Evolutionary conservation across 2,888 invertebrate genomes (phyloP).

Genomic region (Noctua fimbriata): DNA sequence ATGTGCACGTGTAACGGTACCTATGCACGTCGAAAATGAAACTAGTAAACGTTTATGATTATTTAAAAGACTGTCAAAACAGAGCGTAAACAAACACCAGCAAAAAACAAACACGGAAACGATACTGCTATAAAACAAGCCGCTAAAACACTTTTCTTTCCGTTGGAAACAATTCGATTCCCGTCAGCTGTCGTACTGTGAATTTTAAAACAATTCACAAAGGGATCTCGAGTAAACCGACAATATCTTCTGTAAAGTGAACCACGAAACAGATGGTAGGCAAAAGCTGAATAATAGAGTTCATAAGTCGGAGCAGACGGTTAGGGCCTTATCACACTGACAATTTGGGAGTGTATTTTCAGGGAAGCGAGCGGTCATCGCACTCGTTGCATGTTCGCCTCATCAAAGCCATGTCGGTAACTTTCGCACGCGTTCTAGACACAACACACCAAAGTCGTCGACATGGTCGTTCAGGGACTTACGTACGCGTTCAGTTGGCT

Average conservation of each 20-base stretch:
- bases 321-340: constrained; percentile 19
- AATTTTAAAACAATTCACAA: constrained; percentile 64
- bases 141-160: constrained; percentile 14
- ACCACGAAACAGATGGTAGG: constrained; percentile 53
- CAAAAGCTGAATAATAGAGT: constrained; percentile 62
- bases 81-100: background rate
- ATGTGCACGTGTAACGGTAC: background rate
- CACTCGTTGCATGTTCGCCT: background rate
- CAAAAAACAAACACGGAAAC: constrained; percentile 2
- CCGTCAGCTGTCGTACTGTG: constrained; percentile 45
- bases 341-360: background rate
- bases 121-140: constrained; percentile 17
- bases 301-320: constrained; percentile 43
- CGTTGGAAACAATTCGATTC: constrained; percentile 43
- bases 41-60: background rate
- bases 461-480: background rate
- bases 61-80: background rate
- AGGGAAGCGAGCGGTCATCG: background rate
- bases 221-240: constrained; percentile 37
- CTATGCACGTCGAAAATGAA: background rate
- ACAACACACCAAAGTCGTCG: background rate
- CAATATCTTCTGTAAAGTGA: constrained; percentile 49
- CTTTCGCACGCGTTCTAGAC: background rate
- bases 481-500: background rate
- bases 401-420: background rate